Percentiles rank a stretch among this genome's conserved stretches.
phyloP scores from a whole-genome alignment of 2,113 vertebrate genomes.

The Phrynosoma blainvillii region DNA sequence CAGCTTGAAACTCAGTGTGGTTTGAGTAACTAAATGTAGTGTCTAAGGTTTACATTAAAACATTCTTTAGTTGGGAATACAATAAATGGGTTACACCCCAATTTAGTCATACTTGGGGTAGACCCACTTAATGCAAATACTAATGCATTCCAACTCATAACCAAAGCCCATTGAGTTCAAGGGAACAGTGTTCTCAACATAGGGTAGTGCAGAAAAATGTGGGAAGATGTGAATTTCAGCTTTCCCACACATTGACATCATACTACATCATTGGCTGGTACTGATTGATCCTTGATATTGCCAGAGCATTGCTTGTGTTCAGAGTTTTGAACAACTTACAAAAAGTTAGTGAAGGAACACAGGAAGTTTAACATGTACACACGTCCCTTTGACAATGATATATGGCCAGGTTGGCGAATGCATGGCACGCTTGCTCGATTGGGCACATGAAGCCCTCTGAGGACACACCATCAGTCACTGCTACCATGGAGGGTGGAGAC shows the following conservation, averaged over 20 bases:
- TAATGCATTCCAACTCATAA: background rate
- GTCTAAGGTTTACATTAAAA: slow-evolving; percentile 23
- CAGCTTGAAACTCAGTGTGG: background rate
- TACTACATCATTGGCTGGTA: background rate
- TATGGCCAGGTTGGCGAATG: background rate
- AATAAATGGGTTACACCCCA: background rate
- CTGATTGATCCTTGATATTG: background rate
- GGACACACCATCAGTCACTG: no score
- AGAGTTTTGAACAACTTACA: background rate
- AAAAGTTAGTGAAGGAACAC: background rate
- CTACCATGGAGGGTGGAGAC: no score
- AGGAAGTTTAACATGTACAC: background rate
- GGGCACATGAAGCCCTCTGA: no score
- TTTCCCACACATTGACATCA: background rate
- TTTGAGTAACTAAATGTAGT: background rate
- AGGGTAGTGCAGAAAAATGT: background rate
- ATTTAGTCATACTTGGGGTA: background rate
- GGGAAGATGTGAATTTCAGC: background rate
- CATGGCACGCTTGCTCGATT: no score
- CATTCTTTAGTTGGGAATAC: slow-evolving; percentile 15
- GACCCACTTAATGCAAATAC: background rate
- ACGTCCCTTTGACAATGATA: background rate
- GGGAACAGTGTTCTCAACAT: background rate
- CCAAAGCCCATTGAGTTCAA: background rate
- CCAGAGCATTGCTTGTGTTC: background rate